phyloP scores from a whole-genome alignment of 2,797 vertebrate species.

The Pipistrellus kuhlii region DNA sequence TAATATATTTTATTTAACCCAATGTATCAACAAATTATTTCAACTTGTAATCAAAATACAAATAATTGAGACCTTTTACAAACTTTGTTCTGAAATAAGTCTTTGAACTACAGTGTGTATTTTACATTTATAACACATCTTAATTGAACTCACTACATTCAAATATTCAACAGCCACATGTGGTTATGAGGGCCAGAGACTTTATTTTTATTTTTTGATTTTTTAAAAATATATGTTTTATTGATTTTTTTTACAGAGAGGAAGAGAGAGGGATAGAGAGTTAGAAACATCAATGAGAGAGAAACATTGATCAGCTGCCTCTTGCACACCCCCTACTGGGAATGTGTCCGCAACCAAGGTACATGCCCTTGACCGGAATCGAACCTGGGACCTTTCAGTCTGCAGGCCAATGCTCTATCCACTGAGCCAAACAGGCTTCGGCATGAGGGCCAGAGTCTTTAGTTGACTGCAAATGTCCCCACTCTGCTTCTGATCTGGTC shows the following conservation, averaged over 20 bases:
- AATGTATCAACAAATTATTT: neutral
- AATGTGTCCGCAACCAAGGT: too few relatives aligned
- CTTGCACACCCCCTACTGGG: too few relatives aligned
- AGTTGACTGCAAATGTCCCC: neutral
- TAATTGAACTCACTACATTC: neutral
- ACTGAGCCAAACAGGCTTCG: too few relatives aligned
- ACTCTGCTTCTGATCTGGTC: neutral
- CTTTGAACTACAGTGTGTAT: neutral
- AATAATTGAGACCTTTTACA: neutral
- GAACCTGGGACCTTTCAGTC: too few relatives aligned
- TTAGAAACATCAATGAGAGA: too few relatives aligned
- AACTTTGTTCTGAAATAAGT: neutral
- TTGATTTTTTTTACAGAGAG: too few relatives aligned
- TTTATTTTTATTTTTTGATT: too few relatives aligned
- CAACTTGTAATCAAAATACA: neutral
- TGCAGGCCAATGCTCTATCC: too few relatives aligned
- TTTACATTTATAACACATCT: slow-evolving; percentile 24
- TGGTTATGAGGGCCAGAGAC: neutral
- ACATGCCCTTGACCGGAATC: too few relatives aligned
- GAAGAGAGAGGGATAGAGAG: too few relatives aligned
- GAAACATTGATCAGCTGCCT: too few relatives aligned
- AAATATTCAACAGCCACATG: neutral
- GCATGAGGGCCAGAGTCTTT: neutral
- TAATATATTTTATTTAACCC: slow-evolving; percentile 17
- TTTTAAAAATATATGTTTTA: too few relatives aligned